Percentiles rank a stretch among this genome's conserved stretches.
Conservation (phyloP, 2,797 vertebrate species). For the Adelosebastes latens region DNA sequence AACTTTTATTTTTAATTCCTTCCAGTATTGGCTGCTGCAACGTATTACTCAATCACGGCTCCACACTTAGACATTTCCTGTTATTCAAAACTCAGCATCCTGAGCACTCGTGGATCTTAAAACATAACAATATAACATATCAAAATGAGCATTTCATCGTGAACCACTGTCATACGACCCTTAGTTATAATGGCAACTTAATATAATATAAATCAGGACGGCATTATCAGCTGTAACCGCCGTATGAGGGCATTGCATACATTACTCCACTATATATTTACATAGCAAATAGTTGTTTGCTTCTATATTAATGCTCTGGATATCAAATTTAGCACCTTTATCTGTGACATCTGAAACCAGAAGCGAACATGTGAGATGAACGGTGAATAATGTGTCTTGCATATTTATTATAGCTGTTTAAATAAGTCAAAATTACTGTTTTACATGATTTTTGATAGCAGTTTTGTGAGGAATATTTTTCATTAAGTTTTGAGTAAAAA, state of each 20-base stretch:
- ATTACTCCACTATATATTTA: too few relatives aligned
- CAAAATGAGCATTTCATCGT: background rate
- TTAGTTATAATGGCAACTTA: background rate
- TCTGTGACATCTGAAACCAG: background rate
- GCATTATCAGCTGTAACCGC: too few relatives aligned
- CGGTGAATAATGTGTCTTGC: background rate
- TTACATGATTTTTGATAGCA: background rate
- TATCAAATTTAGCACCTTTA: too few relatives aligned
- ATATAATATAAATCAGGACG: background rate
- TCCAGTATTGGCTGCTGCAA: conserved; percentile 18
- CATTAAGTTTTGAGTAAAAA: background rate
- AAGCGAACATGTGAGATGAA: background rate
- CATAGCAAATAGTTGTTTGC: too few relatives aligned
- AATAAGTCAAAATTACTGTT: background rate
- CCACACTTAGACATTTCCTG: conserved; percentile 2
- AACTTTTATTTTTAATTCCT: conserved; percentile 35
- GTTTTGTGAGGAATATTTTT: background rate
- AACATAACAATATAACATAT: background rate
- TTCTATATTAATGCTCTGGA: too few relatives aligned
- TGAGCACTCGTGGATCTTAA: background rate
- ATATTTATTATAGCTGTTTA: background rate
- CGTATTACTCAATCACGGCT: conserved; percentile 11
- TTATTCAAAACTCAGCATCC: conserved; percentile 8
- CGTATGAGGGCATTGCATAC: too few relatives aligned
- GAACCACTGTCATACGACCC: background rate